Evolutionary conservation across 2,888 invertebrate species (phyloP), one percentile per base, ranked within the genome.

Genomic region (Tetheella fluctuosa): DNA sequence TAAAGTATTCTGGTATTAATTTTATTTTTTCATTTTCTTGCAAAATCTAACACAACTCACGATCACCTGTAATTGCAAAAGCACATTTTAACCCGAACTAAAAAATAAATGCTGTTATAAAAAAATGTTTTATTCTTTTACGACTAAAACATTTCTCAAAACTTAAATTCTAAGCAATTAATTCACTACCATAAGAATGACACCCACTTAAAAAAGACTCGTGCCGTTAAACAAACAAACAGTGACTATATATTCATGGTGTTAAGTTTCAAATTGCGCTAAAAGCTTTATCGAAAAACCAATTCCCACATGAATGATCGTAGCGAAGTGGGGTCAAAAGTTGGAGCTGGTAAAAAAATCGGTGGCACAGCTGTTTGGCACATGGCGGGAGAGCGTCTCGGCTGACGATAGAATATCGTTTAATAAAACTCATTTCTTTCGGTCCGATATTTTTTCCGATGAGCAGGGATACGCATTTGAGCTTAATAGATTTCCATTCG

Each of bases 241-340:
- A 64, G 68, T 66, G 71, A 74, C 79, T 79, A 69, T 86, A 79
- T 65, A 53, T 28, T 57, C 55, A 63, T 66, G 69, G 55, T 57
- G 70, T 79, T 83, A 83, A 77, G 85, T 80, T 81, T 79, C 73
- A 85, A 85, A 85, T 84, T 84, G 80, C 79, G 67, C 73, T 70
- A 79, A 68, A 70, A 73, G 76, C 79, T 77, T 68, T 68, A 72
- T 58, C 53, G 76, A 84, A 84, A 86, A 87, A 83, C 76, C 80
- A 81, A 89, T 91, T 91, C 91, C 89, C 91, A 90, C 87, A 91
- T 90, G 91, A 91, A 83, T 86, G 89, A 90, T 91, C 86, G 86
- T 73, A 79, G 81, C 83, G 83, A 86, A 88, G 90, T 86, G 91
- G 91, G 91, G 91, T 91, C 91, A 91, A 86, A 91, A 89, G 89